Base-by-base conservation (phyloP, 92 coral and sea anemone species). In the Palythoa grandiflora region DNA sequence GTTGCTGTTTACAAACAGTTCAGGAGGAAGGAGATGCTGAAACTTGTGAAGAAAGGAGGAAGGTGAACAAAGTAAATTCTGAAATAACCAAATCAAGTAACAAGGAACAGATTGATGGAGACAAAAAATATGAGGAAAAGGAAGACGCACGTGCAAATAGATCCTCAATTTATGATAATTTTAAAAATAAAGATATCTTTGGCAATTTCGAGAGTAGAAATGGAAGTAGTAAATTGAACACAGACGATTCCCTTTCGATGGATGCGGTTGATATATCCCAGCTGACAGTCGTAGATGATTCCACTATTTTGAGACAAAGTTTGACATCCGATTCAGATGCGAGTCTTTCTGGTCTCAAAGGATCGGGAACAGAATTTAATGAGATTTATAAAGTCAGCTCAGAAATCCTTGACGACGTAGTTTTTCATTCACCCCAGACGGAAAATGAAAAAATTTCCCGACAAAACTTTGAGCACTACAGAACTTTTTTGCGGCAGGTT, bases 241-340 rank as follows among this genome's bases (percentile, higher is more conserved):
- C 35, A 38, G 86, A 81, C 47, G 52, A 7, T 16, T 83, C 84
- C 14, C 87, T 91, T n/a, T 83, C 80, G 9, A 91, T 91, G 94
- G 94, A 91, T 39, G 92, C 77, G 39, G 88, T 91, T 5, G 92
- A 91, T 50, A 53, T 80, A 19, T 68, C 60, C 13, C 92, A 88
- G n/a, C 92, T 91, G 28, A 83, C n/a, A 50, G 88, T 89, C 9
- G 59, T 75, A 2, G 44, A 68, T 48, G 50, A 66, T 59, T 66
- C 60, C 40, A 48, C n/a, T 28, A 19, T 16, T 28, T 4, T 55
- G 8, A 81, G 86, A 21, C 10, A 5, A 9, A 15, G 10, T 20
- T 51, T 44, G n/a, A 19, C 13, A 13, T 53, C 65, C 54, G 14
- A 53, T 37, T 53, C 44, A 11, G 9, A 50, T 47, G 20, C 61